Evolutionary conservation across 1,140 invertebrate species (phyloP).

Genomic region (Pseudomyrmex flavicornis): DNA sequence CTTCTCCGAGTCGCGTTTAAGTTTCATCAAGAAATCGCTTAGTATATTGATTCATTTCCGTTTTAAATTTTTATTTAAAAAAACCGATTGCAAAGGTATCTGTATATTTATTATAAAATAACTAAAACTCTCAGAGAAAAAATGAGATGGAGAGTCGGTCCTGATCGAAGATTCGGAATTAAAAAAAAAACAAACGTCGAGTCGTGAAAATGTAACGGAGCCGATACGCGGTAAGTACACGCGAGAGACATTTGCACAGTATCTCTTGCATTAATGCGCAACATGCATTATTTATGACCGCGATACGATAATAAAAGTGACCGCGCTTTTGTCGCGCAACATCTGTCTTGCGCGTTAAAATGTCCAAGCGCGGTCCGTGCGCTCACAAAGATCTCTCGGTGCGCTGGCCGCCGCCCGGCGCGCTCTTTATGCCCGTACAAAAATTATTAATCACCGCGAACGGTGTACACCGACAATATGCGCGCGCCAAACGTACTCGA

Average conservation of each 20-base stretch:
- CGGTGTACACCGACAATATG: constrained; percentile 5
- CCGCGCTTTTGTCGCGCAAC: constrained; percentile 39
- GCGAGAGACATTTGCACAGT: neutral
- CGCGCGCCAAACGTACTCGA: constrained; percentile 3
- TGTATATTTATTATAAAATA: too few relatives aligned
- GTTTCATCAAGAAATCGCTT: neutral
- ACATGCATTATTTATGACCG: constrained; percentile 42
- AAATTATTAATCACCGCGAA: constrained; percentile 51
- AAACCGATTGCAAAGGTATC: too few relatives aligned
- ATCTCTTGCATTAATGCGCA: neutral
- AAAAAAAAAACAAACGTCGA: neutral
- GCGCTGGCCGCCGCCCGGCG: constrained; percentile 5
- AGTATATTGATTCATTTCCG: neutral
- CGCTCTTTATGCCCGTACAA: constrained; percentile 1
- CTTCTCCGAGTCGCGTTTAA: neutral
- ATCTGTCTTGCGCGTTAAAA: constrained; percentile 38
- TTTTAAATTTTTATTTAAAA: neutral
- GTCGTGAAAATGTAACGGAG: neutral
- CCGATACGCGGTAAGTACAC: constrained; percentile 21
- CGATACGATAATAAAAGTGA: constrained; percentile 27
- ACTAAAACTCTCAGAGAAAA: too few relatives aligned
- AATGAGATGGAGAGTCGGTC: too few relatives aligned
- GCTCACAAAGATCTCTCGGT: constrained; percentile 17
- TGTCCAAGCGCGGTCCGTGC: neutral
- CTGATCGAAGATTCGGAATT: neutral